Evolutionary conservation across 2,888 invertebrate genomes (phyloP).

Genomic region (Seira musarum): DNA sequence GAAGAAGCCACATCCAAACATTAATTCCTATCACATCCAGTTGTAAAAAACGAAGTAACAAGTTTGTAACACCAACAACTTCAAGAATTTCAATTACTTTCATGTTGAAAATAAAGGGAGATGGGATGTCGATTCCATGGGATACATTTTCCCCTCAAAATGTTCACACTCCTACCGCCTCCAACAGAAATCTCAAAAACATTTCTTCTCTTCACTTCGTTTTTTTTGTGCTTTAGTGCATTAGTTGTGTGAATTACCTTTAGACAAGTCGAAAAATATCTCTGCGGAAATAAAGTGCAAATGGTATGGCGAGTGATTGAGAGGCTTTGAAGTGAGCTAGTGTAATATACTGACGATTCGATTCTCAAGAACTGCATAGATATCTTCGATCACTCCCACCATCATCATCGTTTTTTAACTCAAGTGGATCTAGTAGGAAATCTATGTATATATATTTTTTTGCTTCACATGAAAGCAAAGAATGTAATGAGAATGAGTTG

Average conservation of each 20-base stretch:
- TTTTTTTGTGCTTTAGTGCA: background rate
- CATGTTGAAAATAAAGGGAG: slow-evolving; percentile 27
- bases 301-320: slow-evolving; percentile 37
- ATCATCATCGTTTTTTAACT: background rate
- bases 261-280: background rate
- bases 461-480: background rate
- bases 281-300: slow-evolving; percentile 32
- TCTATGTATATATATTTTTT: background rate
- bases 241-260: background rate
- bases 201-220: background rate
- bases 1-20: slow-evolving; percentile 25
- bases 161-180: slow-evolving; percentile 10
- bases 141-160: slow-evolving; percentile 28
- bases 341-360: background rate
- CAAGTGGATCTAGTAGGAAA: background rate
- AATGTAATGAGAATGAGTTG: slow-evolving; percentile 5
- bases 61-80: slow-evolving; percentile 62
- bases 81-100: slow-evolving; percentile 62
- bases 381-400: background rate
- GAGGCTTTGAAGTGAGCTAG: slow-evolving; percentile 1
- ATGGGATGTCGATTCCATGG: slow-evolving; percentile 40
- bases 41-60: slow-evolving; percentile 61
- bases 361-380: background rate
- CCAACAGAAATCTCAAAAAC: background rate
- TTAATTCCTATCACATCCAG: slow-evolving; percentile 61